A percentile compares a stretch with the other conserved stretches of the same genome.
phyloP scores from a whole-genome alignment of 2,888 invertebrate genomes.

The Synergus itoensis region DNA sequence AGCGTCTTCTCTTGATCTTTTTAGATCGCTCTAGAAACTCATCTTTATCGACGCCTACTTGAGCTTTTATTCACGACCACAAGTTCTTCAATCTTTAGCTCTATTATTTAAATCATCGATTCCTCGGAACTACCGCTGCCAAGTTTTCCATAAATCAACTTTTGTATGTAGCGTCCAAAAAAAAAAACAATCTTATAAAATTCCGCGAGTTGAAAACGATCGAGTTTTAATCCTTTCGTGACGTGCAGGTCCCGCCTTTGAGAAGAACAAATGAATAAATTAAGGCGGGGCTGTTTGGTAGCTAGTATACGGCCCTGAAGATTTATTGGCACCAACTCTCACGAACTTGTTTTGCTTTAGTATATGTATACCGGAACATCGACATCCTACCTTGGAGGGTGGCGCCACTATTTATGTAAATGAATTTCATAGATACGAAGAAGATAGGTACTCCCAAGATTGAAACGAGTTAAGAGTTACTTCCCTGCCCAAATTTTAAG shows the following conservation, averaged over 20 bases:
- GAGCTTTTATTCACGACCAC: not conserved
- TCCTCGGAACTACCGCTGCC: not conserved
- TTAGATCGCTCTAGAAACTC: not conserved
- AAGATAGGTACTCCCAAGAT: conserved; percentile 4
- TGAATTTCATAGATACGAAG: conserved; percentile 46
- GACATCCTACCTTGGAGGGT: conserved; percentile 47
- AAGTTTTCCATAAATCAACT: conserved; percentile 1
- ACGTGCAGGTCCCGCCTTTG: conserved; percentile 71
- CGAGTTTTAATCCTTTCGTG: conserved; percentile 69
- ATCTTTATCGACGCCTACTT: not conserved
- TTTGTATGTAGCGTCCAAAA: not conserved
- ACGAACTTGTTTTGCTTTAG: conserved; percentile 50
- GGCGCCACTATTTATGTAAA: conserved; percentile 69
- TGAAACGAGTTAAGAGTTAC: conserved; percentile 12
- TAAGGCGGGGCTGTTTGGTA: conserved; percentile 74
- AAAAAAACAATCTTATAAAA: not conserved
- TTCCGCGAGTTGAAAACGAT: conserved; percentile 43
- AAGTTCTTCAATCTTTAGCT: not conserved
- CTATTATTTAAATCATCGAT: not conserved
- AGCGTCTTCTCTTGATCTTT: not conserved
- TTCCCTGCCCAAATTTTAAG: not conserved
- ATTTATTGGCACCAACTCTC: conserved; percentile 70
- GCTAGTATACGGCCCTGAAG: conserved; percentile 66
- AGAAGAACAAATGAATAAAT: conserved; percentile 75
- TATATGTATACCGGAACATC: not conserved